Conservation (phyloP, 2,797 vertebrate species). For the Orientallactaga sibirica region DNA sequence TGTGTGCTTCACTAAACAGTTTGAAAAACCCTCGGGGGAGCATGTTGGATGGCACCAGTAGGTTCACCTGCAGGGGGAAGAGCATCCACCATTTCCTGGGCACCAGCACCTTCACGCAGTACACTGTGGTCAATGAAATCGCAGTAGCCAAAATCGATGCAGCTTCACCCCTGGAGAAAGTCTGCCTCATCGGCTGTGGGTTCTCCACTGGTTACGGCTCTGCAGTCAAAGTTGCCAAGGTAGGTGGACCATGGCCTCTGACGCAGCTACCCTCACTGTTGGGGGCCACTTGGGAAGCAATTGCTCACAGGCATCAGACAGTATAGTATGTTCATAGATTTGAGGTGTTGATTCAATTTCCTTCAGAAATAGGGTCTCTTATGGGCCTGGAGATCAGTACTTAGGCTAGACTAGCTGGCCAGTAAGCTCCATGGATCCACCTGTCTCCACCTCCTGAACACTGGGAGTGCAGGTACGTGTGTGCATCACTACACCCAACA, state of each 20-base stretch:
- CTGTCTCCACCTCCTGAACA: no score
- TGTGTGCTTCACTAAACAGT: slow-evolving; percentile 63
- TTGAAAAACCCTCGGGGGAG: not conserved
- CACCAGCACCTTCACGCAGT: slow-evolving; percentile 90
- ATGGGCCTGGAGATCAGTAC: no score
- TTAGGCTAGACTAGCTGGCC: no score
- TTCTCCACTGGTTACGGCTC: slow-evolving; percentile 93
- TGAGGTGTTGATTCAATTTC: not conserved
- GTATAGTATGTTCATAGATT: not conserved
- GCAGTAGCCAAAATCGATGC: slow-evolving; percentile 88
- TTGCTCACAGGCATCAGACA: not conserved
- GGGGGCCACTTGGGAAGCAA: not conserved
- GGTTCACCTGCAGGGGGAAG: slow-evolving; percentile 90
- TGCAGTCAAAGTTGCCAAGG: slow-evolving; percentile 90
- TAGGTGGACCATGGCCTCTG: slow-evolving; percentile 52
- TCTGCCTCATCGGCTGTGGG: slow-evolving; percentile 92
- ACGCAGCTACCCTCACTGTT: not conserved
- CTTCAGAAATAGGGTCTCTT: no score
- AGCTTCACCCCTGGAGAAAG: slow-evolving; percentile 89
- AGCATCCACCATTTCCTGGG: slow-evolving; percentile 84
- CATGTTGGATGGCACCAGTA: slow-evolving; percentile 86
- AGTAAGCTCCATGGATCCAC: no score
- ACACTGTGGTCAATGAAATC: slow-evolving; percentile 89
- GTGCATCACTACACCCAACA: no score
- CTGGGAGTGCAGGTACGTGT: no score